Evolutionary conservation across 2,113 vertebrate species (phyloP).

Genomic region (Sciurus niger): DNA sequence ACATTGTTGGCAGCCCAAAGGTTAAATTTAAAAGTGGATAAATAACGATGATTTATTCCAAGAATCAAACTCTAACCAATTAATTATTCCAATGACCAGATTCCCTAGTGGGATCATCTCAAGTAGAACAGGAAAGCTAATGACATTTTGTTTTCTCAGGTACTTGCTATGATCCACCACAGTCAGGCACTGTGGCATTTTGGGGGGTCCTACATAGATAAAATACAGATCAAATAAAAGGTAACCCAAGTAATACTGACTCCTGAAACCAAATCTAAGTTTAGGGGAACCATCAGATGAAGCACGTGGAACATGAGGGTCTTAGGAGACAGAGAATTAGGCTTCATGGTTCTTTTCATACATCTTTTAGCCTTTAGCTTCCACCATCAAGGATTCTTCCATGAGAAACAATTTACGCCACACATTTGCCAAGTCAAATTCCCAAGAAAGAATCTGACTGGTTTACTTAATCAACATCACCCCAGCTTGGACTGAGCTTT

Average conservation of each 20-base stretch:
- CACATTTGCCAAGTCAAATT: conserved; percentile 31
- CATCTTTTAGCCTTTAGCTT: conserved; percentile 6
- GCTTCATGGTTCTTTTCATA: neutral
- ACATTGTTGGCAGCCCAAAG: neutral
- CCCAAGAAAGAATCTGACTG: conserved; percentile 10
- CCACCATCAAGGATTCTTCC: neutral
- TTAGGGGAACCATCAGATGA: neutral
- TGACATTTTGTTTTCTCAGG: conserved; percentile 12
- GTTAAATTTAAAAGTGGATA: conserved; percentile 47
- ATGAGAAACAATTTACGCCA: neutral
- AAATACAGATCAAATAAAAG: conserved; percentile 38
- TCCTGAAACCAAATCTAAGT: conserved; percentile 7
- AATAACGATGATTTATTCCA: conserved; percentile 21
- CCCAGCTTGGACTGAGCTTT: neutral
- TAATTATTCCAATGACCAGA: conserved; percentile 16
- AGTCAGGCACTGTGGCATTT: neutral
- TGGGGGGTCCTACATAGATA: neutral
- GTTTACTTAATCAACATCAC: neutral
- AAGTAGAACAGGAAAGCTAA: neutral
- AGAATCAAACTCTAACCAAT: conserved; percentile 29
- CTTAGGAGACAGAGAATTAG: neutral
- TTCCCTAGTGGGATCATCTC: neutral
- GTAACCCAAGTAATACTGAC: neutral
- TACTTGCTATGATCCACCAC: neutral
- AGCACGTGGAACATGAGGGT: neutral